Base-by-base conservation (phyloP, 2,113 vertebrate species). In the Daubentonia madagascariensis region DNA sequence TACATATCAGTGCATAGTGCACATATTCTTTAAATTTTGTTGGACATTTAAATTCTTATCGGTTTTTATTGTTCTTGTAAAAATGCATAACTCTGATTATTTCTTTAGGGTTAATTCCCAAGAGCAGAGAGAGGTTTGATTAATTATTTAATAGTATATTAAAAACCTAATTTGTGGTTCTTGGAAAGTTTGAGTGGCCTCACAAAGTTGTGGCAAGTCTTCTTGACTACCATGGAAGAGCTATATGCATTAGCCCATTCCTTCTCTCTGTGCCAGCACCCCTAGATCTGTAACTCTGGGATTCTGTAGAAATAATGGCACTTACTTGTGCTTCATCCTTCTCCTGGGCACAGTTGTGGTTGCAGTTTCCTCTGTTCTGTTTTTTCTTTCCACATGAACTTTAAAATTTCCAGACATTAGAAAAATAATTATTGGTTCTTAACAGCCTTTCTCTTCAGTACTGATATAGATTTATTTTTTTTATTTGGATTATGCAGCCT, bases 91-190 rank as follows among this genome's bases (percentile, higher is more conserved):
- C 18, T 75, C 8, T 67, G 20, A 83, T 81, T 75, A 13, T 70
- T 94, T 96, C 50, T 89, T 85, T 75, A 85, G 16, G n/a, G 76
- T 89, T 80, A 81, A 78, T 50, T 81, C 59, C 11, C 81, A 76
- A 12, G 8, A 43, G 54, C 40, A 13, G 6, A 18, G 48, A 93
- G 1, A 13, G 10, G 0, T 81, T 89, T 90, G 52, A 28, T 85
- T 89, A 91, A 45, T 84, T 75, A 91, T 37, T 83, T 67, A 84
- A 35, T 22, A 57, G 20, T 20, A 48, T 25, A 25, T 9, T 54
- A 30, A 78, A 89, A 50, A 57, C 22, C 13, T 40, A 72, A n/a
- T 45, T 28, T 3, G 37, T 45, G 17, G 20, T 81, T 40, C 72
- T 86, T 81, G 25, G 48, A 73, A 57, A 84, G 32, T 93, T 63